Conservation (phyloP, 2,888 invertebrate species). For the Hipparchia sbordonii region DNA sequence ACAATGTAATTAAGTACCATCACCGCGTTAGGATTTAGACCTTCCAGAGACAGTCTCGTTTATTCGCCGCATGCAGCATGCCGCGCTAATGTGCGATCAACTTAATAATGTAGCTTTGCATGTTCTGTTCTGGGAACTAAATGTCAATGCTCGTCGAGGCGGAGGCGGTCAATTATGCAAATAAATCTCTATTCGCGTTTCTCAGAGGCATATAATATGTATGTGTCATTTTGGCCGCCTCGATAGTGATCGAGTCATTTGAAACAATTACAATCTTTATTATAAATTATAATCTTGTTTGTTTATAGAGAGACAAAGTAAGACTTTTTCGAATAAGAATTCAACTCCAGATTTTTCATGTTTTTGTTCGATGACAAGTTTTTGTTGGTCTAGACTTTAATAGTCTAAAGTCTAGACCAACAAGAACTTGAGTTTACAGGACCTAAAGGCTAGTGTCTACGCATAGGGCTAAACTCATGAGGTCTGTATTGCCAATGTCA, state of each 20-base stretch:
- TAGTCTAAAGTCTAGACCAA: too few species aligned
- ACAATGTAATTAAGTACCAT: too few species aligned
- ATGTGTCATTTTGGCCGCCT: conserved; percentile 23
- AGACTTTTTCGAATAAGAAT: too few species aligned
- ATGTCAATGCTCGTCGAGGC: conserved; percentile 13
- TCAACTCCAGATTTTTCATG: too few species aligned
- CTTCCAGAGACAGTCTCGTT: too few species aligned
- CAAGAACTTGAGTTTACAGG: too few species aligned
- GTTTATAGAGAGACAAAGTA: background rate
- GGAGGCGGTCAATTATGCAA: conserved; percentile 36
- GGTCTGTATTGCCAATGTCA: too few species aligned
- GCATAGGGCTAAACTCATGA: too few species aligned
- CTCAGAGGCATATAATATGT: conserved; percentile 28
- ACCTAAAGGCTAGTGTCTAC: too few species aligned
- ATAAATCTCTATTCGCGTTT: conserved; percentile 37
- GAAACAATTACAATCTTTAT: conserved; percentile 12
- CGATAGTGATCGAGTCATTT: conserved; percentile 29
- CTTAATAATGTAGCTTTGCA: background rate
- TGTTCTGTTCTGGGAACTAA: conserved; percentile 17
- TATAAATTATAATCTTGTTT: background rate
- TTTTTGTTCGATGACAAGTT: too few species aligned
- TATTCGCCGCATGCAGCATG: background rate
- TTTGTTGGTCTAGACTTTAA: too few species aligned
- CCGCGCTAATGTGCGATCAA: background rate
- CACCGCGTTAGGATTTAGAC: too few species aligned